Conservation (phyloP, 2,797 vertebrate species). For the Rhyacichthys aspro region DNA sequence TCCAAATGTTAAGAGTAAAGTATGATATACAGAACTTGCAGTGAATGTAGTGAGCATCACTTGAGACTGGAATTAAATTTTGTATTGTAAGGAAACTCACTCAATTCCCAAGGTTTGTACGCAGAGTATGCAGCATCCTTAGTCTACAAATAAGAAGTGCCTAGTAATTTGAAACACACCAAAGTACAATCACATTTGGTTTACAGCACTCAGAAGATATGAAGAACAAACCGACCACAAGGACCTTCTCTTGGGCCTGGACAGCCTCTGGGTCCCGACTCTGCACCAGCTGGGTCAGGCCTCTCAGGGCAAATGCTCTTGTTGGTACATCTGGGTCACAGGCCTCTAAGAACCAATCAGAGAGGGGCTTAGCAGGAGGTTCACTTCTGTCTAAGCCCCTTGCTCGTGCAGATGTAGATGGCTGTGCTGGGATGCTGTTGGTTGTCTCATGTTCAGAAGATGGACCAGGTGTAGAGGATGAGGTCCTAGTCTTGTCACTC, state of each 20-base stretch:
- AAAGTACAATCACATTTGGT: not conserved
- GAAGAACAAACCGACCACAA: conserved; percentile 76
- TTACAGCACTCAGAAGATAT: not conserved
- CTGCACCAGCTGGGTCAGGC: conserved; percentile 76
- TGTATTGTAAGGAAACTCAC: too few species aligned
- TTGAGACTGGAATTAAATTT: too few species aligned
- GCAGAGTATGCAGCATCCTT: too few species aligned
- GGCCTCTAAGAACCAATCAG: conserved; percentile 81
- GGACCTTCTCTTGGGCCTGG: conserved; percentile 80
- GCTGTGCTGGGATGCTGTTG: not conserved
- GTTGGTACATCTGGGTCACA: conserved; percentile 86
- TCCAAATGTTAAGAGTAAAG: too few species aligned
- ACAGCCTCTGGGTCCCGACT: conserved; percentile 69
- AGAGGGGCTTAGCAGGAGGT: conserved; percentile 40
- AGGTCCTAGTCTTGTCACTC: not conserved
- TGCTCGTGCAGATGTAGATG: conserved; percentile 8
- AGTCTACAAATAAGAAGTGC: too few species aligned
- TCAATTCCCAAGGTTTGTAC: too few species aligned
- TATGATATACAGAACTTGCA: too few species aligned
- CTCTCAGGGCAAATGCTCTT: conserved; percentile 84
- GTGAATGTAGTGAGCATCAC: too few species aligned
- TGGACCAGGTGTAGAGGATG: not conserved
- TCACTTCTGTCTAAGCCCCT: not conserved
- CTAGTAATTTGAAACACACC: not conserved
- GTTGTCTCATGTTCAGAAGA: not conserved